Evolutionary conservation across 92 coral and sea anemone species (phyloP), one percentile per base, ranked within the genome.

Genomic region (Palythoa grandiflora): DNA sequence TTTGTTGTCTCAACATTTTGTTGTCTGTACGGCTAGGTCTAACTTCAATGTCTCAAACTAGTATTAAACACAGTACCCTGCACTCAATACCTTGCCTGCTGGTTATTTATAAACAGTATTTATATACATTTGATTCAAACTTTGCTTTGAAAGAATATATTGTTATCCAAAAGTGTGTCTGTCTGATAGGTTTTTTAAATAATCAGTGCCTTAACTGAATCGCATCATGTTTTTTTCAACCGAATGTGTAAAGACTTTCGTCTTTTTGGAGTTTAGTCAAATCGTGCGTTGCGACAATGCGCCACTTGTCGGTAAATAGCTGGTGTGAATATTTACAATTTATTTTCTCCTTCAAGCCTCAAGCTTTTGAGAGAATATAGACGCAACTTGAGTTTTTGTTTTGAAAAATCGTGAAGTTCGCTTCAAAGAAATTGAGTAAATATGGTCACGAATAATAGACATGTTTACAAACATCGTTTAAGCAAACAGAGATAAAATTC

Each of bases 401-500:
- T 81, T 81, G 76, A 81, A 47, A 81, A 81, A 81, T 63, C 54
- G 63, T 80, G 73, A 80, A 63, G 53, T 53, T 77, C 38, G 86
- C 66, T 60, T 81, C 75, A 65, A 63, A 37, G 66, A 81, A 14
- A 6, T 65, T 61, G 74, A 53, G 20, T 81, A 81, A 81, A 81
- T 66, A 81, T 2, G 47, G 75, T 40, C 11, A 10, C 20, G 61
- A 81, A 81, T 81, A 81, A 81, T 81, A 66, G 59, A 14, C 28
- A 11, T 81, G 44, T 81, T 81, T 81, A 81, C 86, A 81, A 81
- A 81, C 76, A 81, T 81, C 60, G 47, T 81, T 47, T 81, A 66
- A 68, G 61, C 75, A 44, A 48, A 81, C 76, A 39, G 75, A 68
- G 86, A 81, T 66, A 81, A 66, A 60, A 50, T 81, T 66, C 57